Percentiles rank a stretch among this genome's conserved stretches.
phyloP scores from a whole-genome alignment of 2,113 vertebrate species.

The Balaenoptera acutorostrata region DNA sequence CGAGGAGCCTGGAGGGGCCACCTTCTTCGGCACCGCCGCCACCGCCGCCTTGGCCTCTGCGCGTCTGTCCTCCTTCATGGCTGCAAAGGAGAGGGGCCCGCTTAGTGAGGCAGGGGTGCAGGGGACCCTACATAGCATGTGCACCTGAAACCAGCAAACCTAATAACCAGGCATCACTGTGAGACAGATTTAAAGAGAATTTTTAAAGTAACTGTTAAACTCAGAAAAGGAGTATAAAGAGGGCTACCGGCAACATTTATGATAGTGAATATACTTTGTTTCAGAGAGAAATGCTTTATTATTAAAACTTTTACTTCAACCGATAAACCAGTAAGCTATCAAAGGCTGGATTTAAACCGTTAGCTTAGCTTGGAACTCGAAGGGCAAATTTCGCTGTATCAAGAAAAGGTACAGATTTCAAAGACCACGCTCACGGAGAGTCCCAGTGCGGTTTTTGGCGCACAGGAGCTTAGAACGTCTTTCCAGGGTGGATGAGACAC shows the following conservation, averaged over 20 bases:
- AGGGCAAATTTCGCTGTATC: background rate
- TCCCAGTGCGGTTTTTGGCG: background rate
- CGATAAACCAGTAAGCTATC: background rate
- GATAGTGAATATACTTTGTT: background rate
- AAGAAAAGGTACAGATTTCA: background rate
- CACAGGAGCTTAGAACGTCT: background rate
- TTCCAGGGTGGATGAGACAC: background rate
- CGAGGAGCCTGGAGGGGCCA: slow-evolving; percentile 12
- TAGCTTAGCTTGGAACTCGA: background rate
- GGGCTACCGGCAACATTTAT: background rate
- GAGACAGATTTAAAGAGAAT: background rate
- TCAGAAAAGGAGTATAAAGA: background rate
- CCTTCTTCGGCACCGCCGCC: slow-evolving; percentile 63
- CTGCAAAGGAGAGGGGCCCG: slow-evolving; percentile 60
- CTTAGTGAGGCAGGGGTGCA: background rate
- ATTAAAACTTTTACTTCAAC: background rate
- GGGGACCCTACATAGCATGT: background rate
- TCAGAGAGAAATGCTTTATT: background rate
- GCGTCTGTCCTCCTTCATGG: slow-evolving; percentile 79
- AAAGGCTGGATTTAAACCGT: background rate
- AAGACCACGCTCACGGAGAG: background rate
- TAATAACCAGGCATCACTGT: background rate
- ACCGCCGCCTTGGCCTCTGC: slow-evolving; percentile 66
- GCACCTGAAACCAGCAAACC: no score
- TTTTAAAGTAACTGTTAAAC: background rate